Evolutionary conservation across 2,888 invertebrate genomes (phyloP), one percentile per base, ranked within the genome.

Genomic region (Caenorhabditis plicata): DNA sequence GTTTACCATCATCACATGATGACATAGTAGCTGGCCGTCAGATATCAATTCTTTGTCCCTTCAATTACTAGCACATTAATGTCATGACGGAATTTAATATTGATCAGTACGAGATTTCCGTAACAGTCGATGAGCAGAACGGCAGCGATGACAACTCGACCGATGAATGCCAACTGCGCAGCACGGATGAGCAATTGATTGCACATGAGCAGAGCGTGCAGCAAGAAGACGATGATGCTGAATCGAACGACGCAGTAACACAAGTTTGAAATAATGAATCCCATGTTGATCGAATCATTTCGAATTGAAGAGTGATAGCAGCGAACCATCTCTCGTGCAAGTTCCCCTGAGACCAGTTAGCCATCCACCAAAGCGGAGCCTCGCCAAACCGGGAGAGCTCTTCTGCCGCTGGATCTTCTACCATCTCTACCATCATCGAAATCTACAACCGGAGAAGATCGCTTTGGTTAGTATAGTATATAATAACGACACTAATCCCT

Each of bases 351-450:
- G 33, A 33, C 33, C 33, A 8, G n/a, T 33, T n/a, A 33, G 33
- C n/a, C 33, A 33, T 33, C 33, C 33, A 33, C 38, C 46, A 3
- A 38, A 38, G 17, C 1, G 25, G 19, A 45, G 45, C 33, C 27
- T 25, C 17, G 3, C 35, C 3, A 50, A 43, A 31, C n/a, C 31
- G 17, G 46, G 35, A 20, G 46, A 33, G 13, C 26, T 40, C 4
- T 50, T 57, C 33, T 33, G 47, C 11, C 19, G 51, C 20, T 66
- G 66, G 66, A 23, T 66, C 8, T 45, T 62, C 11, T 33, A 45
- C 11, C 62, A 62, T 15, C 36, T 66, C 13, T 39, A 26, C 15
- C 29, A 47, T 20, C 52, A 60, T 23, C 23, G 36, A 11, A 47
- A 43, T 9, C 17, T 33, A 3, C 43, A 56, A 8, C 39, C 58